Percentiles rank a stretch among this genome's conserved stretches.
Conservation (phyloP, 2,797 vertebrate genomes). For the Silurus lanzhouensis region DNA sequence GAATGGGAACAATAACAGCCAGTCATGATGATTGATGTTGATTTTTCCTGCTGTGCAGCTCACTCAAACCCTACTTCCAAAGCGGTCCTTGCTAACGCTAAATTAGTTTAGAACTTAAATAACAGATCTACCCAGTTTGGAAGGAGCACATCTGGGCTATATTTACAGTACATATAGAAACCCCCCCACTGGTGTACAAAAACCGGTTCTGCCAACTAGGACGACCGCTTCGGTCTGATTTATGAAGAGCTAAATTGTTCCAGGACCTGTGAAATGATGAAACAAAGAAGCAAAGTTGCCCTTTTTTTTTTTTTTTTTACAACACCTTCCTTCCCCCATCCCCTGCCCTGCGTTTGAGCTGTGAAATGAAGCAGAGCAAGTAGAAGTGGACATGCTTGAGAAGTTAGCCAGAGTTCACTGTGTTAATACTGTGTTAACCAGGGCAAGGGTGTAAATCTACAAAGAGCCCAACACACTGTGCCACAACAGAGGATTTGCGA, state of each 20-base stretch:
- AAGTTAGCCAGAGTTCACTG: slow-evolving; percentile 66
- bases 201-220: slow-evolving; percentile 23
- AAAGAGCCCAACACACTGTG: slow-evolving; percentile 44
- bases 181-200: slow-evolving; percentile 24
- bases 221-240: slow-evolving; percentile 31
- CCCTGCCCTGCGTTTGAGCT: slow-evolving; percentile 12
- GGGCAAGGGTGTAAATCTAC: slow-evolving; percentile 54
- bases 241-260: slow-evolving; percentile 35
- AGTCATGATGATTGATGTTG: slow-evolving; percentile 53
- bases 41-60: slow-evolving; percentile 32
- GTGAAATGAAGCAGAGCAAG: slow-evolving; percentile 48
- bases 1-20: slow-evolving; percentile 45
- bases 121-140: slow-evolving; percentile 42
- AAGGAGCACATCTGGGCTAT: slow-evolving; percentile 35
- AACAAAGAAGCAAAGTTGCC: slow-evolving; percentile 39
- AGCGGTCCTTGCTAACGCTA: slow-evolving; percentile 44
- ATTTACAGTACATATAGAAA: slow-evolving; percentile 39
- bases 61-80: slow-evolving; percentile 38
- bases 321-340: background rate
- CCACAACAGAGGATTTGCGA: slow-evolving; percentile 26
- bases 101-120: slow-evolving; percentile 48
- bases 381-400: slow-evolving; percentile 52
- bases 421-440: slow-evolving; percentile 62
- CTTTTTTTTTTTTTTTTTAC: background rate
- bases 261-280: slow-evolving; percentile 25